These are phyloP conservation scores for Holotrichia oblita DNA, from an alignment of 1,140 invertebrate genomes.

Conservation along the genomic window DNA sequence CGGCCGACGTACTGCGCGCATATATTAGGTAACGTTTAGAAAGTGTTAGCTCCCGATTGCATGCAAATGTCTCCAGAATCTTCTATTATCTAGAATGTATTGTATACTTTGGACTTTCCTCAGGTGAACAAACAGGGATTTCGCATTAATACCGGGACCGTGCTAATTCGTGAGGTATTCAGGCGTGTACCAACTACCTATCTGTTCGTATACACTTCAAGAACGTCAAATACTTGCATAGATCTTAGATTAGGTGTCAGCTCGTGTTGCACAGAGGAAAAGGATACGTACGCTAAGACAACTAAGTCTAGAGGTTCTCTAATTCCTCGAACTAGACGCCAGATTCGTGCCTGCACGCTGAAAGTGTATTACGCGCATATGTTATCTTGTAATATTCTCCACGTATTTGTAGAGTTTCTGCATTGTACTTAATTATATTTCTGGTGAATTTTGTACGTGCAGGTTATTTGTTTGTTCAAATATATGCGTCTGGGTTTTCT, in stretches of 20 bases:
- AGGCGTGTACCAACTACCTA: not conserved
- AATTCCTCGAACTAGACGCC: not conserved
- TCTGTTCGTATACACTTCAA: not conserved
- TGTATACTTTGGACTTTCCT: not conserved
- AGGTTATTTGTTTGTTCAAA: not conserved
- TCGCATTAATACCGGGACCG: not conserved
- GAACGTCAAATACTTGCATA: conserved; percentile 12
- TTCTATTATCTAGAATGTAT: not conserved
- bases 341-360: not conserved
- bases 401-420: not conserved
- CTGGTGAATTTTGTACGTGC: not conserved
- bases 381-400: too few relatives aligned
- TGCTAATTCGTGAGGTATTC: not conserved
- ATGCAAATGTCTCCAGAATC: conserved; percentile 1
- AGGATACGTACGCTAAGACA: not conserved
- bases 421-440: conserved; percentile 2
- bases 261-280: not conserved
- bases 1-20: not conserved
- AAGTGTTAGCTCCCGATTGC: not conserved
- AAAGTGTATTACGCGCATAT: not conserved
- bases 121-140: conserved; percentile 6
- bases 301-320: not conserved
- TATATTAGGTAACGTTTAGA: conserved; percentile 12
- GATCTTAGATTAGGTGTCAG: not conserved
- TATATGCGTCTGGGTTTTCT: not conserved